These are phyloP conservation scores for Hippoglossus stenolepis DNA, from an alignment of 2,113 vertebrate species.

Conservation along the genomic window DNA sequence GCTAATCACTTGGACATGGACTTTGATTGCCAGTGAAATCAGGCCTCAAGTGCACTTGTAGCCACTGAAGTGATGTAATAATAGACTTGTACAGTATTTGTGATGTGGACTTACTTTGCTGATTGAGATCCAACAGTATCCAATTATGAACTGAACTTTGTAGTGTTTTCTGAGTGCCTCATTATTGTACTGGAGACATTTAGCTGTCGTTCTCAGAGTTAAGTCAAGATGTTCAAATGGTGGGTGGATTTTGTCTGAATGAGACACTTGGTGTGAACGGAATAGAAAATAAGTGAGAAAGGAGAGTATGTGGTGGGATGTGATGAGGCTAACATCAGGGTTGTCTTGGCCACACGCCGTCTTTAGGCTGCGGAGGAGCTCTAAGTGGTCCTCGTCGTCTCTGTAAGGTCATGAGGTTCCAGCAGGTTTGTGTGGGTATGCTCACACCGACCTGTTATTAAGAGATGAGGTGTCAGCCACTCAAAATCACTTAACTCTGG, in stretches of 20 bases:
- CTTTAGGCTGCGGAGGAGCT: constrained; percentile 15
- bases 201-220: not conserved
- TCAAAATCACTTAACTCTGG: not conserved
- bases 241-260: not conserved
- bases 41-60: constrained; percentile 8
- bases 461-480: not conserved
- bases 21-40: constrained; percentile 12
- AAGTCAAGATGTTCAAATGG: not conserved
- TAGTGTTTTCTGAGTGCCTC: not conserved
- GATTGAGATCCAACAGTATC: not conserved
- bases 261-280: constrained; percentile 12
- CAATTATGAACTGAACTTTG: not conserved
- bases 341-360: constrained; percentile 39
- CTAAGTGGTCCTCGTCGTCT: constrained; percentile 17
- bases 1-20: not conserved
- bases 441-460: not conserved
- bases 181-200: not conserved
- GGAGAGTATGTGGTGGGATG: constrained; percentile 1
- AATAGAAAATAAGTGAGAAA: not conserved
- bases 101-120: no score
- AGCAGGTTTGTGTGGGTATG: not conserved
- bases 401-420: not conserved
- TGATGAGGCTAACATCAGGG: constrained; percentile 13
- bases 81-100: not conserved
- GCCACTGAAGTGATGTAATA: not conserved